Evolutionary conservation across 2,113 vertebrate species (phyloP).

Genomic region (Macrotis lagotis): DNA sequence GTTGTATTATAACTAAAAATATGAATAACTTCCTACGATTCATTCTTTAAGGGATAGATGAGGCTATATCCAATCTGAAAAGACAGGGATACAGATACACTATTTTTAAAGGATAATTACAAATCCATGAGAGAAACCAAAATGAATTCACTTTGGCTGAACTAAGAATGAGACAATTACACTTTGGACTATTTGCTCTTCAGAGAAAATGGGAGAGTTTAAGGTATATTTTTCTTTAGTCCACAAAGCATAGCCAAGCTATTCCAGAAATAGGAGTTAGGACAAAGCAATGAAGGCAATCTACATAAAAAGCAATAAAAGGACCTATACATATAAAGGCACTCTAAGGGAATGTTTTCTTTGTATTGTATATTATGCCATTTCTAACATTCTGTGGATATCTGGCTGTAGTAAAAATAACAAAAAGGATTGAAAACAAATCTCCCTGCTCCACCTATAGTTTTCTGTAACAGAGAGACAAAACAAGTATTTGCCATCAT

Average conservation of each 20-base stretch:
- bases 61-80: constrained; percentile 18
- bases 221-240: constrained; percentile 1
- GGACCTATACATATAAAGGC: not conserved
- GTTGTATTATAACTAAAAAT: not conserved
- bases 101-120: constrained; percentile 56
- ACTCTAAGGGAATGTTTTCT: not conserved
- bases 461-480: not conserved
- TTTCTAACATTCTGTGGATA: not conserved
- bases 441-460: not conserved
- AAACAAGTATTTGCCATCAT: not conserved
- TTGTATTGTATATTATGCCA: not conserved
- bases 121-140: constrained; percentile 5
- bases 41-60: constrained; percentile 20
- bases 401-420: not conserved
- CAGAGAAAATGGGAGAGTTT: constrained; percentile 51
- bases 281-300: constrained; percentile 26
- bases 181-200: constrained; percentile 23
- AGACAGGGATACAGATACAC: not conserved
- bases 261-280: constrained; percentile 60
- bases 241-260: constrained; percentile 60
- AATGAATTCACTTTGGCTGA: constrained; percentile 23
- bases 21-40: constrained; percentile 46
- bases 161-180: not conserved
- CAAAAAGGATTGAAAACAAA: not conserved
- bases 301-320: constrained; percentile 9